Base-by-base conservation (phyloP, 2,888 invertebrate species). In the Lottia scabra region DNA sequence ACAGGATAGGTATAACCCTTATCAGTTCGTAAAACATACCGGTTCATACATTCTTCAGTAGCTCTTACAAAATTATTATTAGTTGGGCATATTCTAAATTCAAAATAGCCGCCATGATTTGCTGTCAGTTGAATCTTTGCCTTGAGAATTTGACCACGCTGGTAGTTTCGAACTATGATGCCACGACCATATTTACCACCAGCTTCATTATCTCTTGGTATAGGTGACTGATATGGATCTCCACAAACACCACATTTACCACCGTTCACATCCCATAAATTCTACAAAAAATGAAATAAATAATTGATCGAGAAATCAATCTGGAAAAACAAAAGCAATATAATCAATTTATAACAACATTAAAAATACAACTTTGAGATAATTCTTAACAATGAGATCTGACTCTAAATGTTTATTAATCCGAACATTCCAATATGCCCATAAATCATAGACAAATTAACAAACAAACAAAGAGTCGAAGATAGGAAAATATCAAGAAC, bases 171-270 rank as follows among this genome's bases (percentile, higher is more conserved):
- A 16, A 84, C 86, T 30, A 89, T 85, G 10, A 86, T 83, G 23
- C 89, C 89, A 43, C 78, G 85, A 13, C 87, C 88, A 76, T 84
- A 89, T 73, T 80, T 83, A 1, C 89, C 89, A 4, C 88, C 86
- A 15, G 82, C 80, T 79, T 89, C 89, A 74, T 88, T 85, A 19
- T 83, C 81, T 16, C 86, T 82, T 10, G 56, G 56, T 56, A 23
- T 10, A n/a, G 86, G 84, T 4, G 83, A 84, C 15, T 84, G 77
- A 87, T 93, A 94, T 1, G 96, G 94, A 89, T 97, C 97, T 0
- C 97, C 97, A 87, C 97, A 97, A 65, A 96, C 92, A 0, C 97
- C 97, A 87, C 97, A 97, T 83, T 93, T 93, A 0, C 97, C 97
- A 45, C 80, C 82, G 73, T 84, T 84, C 26, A 70, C 44, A 16